Percentiles rank a stretch among this genome's conserved stretches.
phyloP scores from a whole-genome alignment of 2,797 vertebrate species.

The Hoplostethus atlanticus region DNA sequence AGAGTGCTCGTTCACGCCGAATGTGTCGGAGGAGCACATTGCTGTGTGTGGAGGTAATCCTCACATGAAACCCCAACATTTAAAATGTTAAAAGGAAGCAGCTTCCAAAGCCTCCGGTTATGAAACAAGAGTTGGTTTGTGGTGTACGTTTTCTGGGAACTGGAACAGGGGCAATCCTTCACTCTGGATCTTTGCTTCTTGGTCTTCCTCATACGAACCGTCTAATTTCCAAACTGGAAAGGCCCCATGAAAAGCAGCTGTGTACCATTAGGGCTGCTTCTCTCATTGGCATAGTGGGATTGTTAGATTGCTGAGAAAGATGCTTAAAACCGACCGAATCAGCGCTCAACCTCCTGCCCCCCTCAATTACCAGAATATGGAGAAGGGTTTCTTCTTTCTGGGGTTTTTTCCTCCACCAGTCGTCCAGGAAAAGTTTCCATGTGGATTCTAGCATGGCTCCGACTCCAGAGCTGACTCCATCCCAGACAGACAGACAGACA shows the following conservation, averaged over 20 bases:
- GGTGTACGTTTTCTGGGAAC: constrained; percentile 68
- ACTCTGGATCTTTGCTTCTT: constrained; percentile 46
- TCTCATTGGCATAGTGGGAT: constrained; percentile 66
- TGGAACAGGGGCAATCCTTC: constrained; percentile 47
- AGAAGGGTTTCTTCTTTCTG: constrained; percentile 2
- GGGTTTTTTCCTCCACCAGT: constrained; percentile 40
- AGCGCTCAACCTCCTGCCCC: constrained; percentile 51
- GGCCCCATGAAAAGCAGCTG: constrained; percentile 78
- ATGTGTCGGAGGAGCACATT: constrained; percentile 2
- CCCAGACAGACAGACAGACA: constrained; percentile 40
- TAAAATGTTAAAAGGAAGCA: constrained; percentile 37
- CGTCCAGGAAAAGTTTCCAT: constrained; percentile 77
- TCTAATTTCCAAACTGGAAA: constrained; percentile 72
- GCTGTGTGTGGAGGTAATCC: constrained; percentile 19
- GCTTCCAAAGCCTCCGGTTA: constrained; percentile 50
- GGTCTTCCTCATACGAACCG: constrained; percentile 55
- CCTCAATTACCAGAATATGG: constrained; percentile 70
- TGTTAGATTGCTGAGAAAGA: constrained; percentile 67
- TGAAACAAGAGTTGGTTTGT: constrained; percentile 51
- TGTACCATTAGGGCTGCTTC: constrained; percentile 70
- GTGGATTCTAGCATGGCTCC: constrained; percentile 61
- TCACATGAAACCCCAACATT: not conserved
- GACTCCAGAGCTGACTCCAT: constrained; percentile 52
- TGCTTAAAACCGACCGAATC: constrained; percentile 60
- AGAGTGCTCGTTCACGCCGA: not conserved